phyloP scores from a whole-genome alignment of 2,113 vertebrate species.

The Lophotis ruficrista region DNA sequence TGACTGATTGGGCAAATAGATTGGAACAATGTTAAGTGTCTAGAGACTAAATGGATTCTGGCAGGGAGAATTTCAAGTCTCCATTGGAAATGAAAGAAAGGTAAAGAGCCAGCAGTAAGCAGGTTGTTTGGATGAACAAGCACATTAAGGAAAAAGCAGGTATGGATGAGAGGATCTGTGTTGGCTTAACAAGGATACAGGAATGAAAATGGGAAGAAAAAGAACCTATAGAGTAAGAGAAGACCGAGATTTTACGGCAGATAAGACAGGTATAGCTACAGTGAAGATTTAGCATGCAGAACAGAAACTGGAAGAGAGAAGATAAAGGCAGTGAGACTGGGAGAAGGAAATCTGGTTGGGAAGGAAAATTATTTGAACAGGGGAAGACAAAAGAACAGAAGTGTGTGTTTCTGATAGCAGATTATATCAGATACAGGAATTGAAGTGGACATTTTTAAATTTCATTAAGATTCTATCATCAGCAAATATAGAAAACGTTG shows the following conservation, averaged over 20 bases:
- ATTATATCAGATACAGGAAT: not conserved
- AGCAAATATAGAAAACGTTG: not conserved
- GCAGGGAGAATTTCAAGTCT: not conserved
- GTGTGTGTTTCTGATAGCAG: not conserved
- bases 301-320: not conserved
- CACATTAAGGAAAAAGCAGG: not conserved
- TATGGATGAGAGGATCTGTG: not conserved
- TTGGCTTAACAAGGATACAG: not conserved
- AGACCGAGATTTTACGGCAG: not conserved
- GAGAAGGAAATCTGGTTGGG: not conserved
- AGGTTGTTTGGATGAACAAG: not conserved
- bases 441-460: not conserved
- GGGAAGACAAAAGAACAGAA: not conserved
- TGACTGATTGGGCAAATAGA: not conserved
- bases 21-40: not conserved
- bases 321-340: not conserved
- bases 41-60: not conserved
- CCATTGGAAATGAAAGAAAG: not conserved
- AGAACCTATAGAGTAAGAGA: not conserved
- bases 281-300: not conserved
- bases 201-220: not conserved
- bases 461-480: not conserved
- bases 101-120: not conserved
- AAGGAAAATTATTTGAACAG: not conserved
- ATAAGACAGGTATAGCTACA: not conserved